A percentile compares a stretch with the other conserved stretches of the same genome.
Conservation (phyloP, 2,888 invertebrate genomes). For the Icerya purchasi region DNA sequence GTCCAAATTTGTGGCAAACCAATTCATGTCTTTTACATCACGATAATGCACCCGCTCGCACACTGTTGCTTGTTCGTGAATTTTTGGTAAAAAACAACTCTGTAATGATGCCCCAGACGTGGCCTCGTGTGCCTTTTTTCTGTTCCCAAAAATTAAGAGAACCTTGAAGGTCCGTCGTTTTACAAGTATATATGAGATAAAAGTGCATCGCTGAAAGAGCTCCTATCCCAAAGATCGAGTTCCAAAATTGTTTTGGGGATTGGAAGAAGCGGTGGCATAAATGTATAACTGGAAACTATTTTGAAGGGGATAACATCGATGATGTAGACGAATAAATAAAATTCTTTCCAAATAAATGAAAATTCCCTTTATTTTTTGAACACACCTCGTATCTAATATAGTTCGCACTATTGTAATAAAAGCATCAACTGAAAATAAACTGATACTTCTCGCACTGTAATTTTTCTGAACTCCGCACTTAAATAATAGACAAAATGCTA, state of each 20-base stretch:
- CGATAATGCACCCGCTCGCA: conserved; percentile 14
- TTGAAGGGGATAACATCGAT: conserved; percentile 1
- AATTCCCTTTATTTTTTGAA: background rate
- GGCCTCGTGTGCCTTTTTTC: conserved; percentile 12
- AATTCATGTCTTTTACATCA: conserved; percentile 13
- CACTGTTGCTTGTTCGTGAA: conserved; percentile 6
- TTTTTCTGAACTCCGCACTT: too few species aligned
- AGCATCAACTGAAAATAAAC: too few species aligned
- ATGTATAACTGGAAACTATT: conserved; percentile 3
- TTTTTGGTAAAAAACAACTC: conserved; percentile 18
- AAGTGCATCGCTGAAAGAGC: background rate
- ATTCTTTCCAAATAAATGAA: background rate
- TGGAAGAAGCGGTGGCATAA: conserved; percentile 5
- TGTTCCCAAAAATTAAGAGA: conserved; percentile 13
- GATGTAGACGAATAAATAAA: background rate
- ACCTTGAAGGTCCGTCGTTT: conserved; percentile 13
- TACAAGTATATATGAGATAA: conserved; percentile 3
- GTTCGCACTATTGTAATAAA: too few species aligned
- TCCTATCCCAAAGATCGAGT: conserved; percentile 3
- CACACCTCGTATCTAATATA: too few species aligned
- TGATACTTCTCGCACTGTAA: too few species aligned
- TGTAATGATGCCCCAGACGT: background rate
- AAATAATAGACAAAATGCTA: too few species aligned
- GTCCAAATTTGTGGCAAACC: conserved; percentile 17
- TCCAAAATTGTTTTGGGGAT: conserved; percentile 1